phyloP scores from a whole-genome alignment of 23 tunicate genomes.

The Diplosoma virens region DNA sequence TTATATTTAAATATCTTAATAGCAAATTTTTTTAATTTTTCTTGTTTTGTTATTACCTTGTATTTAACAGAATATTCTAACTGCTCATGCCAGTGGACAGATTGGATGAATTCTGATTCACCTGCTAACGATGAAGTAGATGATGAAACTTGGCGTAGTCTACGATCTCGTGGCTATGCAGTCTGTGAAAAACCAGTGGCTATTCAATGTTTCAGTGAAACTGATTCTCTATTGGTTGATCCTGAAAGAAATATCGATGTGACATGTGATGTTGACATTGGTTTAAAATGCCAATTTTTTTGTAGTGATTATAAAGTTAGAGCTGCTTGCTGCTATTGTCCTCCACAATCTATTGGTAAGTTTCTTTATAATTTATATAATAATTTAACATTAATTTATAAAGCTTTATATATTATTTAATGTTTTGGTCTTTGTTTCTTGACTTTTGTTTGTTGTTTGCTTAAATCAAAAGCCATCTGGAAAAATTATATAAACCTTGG shows the following conservation, averaged over 20 bases:
- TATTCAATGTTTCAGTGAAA: constrained; percentile 59
- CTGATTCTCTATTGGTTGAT: neutral
- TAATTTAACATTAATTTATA: too few species aligned
- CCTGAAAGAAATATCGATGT: neutral
- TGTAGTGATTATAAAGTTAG: constrained; percentile 74
- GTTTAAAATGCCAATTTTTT: constrained; percentile 48
- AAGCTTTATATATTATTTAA: neutral
- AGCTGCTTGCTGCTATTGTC: constrained; percentile 92
- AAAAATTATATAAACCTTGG: too few species aligned
- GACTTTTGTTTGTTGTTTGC: too few species aligned
- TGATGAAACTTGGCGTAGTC: constrained; percentile 32
- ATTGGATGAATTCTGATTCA: constrained; percentile 74
- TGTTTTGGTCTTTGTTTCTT: neutral
- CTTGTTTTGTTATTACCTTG: too few species aligned
- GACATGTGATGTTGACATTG: constrained; percentile 41
- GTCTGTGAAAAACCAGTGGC: constrained; percentile 78
- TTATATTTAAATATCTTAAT: too few species aligned
- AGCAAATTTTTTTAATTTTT: too few species aligned
- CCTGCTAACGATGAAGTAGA: constrained; percentile 28
- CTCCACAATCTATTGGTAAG: constrained; percentile 76
- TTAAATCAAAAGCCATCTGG: neutral
- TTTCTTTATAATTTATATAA: neutral
- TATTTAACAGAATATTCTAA: constrained; percentile 35
- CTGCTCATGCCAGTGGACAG: constrained; percentile 72
- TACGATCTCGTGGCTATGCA: constrained; percentile 45